phyloP scores from a whole-genome alignment of 1,140 invertebrate genomes.

The Spodoptera litura region DNA sequence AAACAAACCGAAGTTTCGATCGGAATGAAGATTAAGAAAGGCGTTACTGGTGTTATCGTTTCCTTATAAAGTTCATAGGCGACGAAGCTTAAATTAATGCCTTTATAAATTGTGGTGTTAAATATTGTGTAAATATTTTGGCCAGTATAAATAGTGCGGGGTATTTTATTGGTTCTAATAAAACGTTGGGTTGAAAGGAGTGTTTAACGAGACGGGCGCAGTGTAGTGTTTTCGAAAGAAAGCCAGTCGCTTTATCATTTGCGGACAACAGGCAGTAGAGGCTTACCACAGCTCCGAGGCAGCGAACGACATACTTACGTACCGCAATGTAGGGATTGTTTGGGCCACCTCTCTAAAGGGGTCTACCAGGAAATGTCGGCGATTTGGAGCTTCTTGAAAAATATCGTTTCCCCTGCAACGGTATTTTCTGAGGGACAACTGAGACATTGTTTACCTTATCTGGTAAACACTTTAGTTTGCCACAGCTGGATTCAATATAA shows the following conservation, averaged over 20 bases:
- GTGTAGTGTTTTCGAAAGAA: constrained; percentile 62
- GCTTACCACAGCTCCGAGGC: constrained; percentile 68
- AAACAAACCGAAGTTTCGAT: constrained; percentile 78
- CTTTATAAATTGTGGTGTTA: constrained; percentile 30
- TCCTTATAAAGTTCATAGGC: constrained; percentile 65
- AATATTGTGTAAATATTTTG: constrained; percentile 16
- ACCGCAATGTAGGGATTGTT: constrained; percentile 60
- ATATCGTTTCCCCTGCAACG: constrained; percentile 55
- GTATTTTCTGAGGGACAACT: constrained; percentile 46
- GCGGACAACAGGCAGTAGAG: constrained; percentile 72
- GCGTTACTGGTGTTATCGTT: constrained; percentile 73
- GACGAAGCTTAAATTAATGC: constrained; percentile 54
- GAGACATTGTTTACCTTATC: constrained; percentile 49
- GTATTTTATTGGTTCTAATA: constrained; percentile 55
- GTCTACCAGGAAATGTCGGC: constrained; percentile 57
- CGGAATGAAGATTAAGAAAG: constrained; percentile 74
- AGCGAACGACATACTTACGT: constrained; percentile 56
- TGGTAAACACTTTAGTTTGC: constrained; percentile 37
- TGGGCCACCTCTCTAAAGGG: constrained; percentile 48
- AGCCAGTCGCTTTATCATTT: constrained; percentile 77
- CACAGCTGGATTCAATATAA: constrained; percentile 32
- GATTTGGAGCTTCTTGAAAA: constrained; percentile 58
- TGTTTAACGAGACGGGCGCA: constrained; percentile 49
- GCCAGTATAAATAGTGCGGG: constrained; percentile 5
- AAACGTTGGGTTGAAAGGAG: constrained; percentile 31